A percentile compares a stretch with the other conserved stretches of the same genome.
These are phyloP conservation scores for Odocoileus hemionus DNA, from an alignment of 2,113 vertebrate genomes.

Conservation along the genomic window DNA sequence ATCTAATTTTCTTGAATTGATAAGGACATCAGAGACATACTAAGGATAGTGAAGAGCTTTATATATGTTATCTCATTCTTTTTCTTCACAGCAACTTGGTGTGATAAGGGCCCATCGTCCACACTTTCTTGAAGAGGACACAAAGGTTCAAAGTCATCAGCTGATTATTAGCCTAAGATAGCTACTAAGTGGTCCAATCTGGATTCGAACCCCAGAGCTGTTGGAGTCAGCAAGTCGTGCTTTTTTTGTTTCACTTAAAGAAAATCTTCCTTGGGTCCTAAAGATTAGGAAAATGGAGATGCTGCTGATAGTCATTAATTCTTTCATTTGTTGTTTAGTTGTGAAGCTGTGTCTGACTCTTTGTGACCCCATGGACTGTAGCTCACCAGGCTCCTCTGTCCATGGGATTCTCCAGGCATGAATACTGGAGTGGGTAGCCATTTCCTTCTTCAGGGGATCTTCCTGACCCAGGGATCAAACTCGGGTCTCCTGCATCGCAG, in stretches of 20 bases:
- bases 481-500: neutral
- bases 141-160: neutral
- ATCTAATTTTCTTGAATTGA: neutral
- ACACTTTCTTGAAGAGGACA: neutral
- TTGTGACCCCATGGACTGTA: neutral
- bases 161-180: neutral
- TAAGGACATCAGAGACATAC: neutral
- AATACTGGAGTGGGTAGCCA: neutral
- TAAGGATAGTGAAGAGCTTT: neutral
- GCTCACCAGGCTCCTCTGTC: neutral
- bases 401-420: neutral
- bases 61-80: neutral
- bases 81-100: neutral
- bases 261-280: neutral
- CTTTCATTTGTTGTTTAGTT: neutral
- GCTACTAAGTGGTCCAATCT: neutral
- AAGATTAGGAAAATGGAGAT: slow-evolving; percentile 9
- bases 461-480: neutral
- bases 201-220: neutral
- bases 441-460: neutral
- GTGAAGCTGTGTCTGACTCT: neutral
- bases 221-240: neutral
- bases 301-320: neutral
- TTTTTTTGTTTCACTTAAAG: neutral
- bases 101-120: neutral